These are phyloP conservation scores for Isichthys henryi DNA, from an alignment of 2,113 vertebrate genomes.

Conservation along the genomic window DNA sequence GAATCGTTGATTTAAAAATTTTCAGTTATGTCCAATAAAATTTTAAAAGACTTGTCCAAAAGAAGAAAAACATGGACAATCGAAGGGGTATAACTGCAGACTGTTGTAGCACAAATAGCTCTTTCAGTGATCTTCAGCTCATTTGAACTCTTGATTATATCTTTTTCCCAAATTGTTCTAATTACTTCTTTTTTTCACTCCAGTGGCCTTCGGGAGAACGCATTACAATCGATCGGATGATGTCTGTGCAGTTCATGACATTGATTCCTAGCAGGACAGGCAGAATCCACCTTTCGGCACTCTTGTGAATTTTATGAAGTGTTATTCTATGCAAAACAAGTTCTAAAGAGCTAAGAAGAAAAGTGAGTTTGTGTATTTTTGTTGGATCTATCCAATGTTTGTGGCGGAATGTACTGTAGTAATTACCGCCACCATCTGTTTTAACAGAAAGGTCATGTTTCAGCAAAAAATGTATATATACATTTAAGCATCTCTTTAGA, in stretches of 20 bases:
- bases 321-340: neutral
- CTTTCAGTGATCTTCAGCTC: neutral
- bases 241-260: conserved; percentile 53
- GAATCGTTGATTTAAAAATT: neutral
- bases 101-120: neutral
- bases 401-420: neutral
- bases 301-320: neutral
- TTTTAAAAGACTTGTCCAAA: neutral
- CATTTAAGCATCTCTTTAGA: neutral
- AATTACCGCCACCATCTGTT: neutral
- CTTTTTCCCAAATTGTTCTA: conserved; percentile 16
- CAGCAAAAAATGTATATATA: neutral
- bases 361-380: neutral
- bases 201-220: conserved; percentile 21
- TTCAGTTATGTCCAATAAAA: neutral
- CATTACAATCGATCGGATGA: conserved; percentile 59
- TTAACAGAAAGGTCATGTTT: neutral
- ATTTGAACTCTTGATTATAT: neutral
- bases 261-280: conserved; percentile 53
- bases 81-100: neutral
- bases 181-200: conserved; percentile 16
- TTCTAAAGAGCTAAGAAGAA: neutral
- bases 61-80: neutral
- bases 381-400: neutral
- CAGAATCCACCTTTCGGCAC: conserved; percentile 23